Evolutionary conservation across 2,797 vertebrate species (phyloP), one percentile per base, ranked within the genome.

Genomic region (Takifugu rubripes): DNA sequence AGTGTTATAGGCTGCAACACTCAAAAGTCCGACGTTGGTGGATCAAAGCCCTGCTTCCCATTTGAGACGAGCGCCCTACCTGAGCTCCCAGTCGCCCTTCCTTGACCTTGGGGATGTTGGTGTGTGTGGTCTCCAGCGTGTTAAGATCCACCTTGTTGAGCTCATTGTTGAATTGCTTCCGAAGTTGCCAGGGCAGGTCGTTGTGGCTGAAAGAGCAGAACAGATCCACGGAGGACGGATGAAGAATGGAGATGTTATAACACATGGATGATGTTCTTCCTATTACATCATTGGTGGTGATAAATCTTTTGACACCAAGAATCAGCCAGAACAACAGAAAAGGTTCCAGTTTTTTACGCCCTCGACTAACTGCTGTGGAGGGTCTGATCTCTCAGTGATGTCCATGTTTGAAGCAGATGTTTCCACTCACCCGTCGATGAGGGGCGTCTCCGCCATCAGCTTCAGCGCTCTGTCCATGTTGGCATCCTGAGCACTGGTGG

Each of bases 161-260:
- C 74, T 86, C 81, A 54, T 96, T 97, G 81, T 96, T 93, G 84
- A 94, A 97, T 42, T 3, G 48, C 0, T 0, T 9, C 54, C 92
- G 91, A 60, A 98, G 63, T 72, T 94, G 92, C 93, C 94, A 96
- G 6, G 96, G 94, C 25, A 98, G 87, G 68, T 98, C 95, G 0
- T 98, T 98, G 83, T 97, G 96, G 62, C 96, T 98, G 60, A 25
- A 60, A 59, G 2, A 68, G 40, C 5, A 74, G 21, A 16, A 63
- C 40, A 61, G 12, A 21, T 21, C 21, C 21, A 21, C 21, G 21
- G 21, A 21, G 2, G 53, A 46, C 26, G 69, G 25, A 5, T 64
- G 5, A 63, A 33, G 31, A 29, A 4, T 7, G 6, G 8, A 33
- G 31, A 1, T 33, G 5, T 29, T 29, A 3, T 1, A 29, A 29